A percentile compares a stretch with the other conserved stretches of the same genome.
Evolutionary conservation across 1,140 invertebrate genomes (phyloP).

Genomic region (Diorhabda sublineata): DNA sequence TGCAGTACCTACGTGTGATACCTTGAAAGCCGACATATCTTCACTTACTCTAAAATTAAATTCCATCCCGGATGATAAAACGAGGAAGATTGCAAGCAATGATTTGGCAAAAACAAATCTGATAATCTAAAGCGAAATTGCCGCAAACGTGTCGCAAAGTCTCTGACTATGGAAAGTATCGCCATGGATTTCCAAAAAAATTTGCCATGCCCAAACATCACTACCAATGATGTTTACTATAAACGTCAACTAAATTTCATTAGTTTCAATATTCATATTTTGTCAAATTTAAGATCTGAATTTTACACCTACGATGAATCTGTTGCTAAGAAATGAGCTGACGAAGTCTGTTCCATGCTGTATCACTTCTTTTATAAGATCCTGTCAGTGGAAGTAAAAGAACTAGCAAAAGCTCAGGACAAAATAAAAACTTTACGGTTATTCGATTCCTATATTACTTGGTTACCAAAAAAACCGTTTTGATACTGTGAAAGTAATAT

Average conservation of each 20-base stretch:
- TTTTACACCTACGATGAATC: no score
- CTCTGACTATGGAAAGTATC: slow-evolving; percentile 11
- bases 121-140: slow-evolving; percentile 14
- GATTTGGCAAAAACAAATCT: slow-evolving; percentile 10
- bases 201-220: slow-evolving; percentile 14
- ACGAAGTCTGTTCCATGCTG: slow-evolving; percentile 13
- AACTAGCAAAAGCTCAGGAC: slow-evolving; percentile 23
- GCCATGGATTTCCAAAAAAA: slow-evolving; percentile 10
- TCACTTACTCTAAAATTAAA: slow-evolving; percentile 20
- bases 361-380: slow-evolving; percentile 7
- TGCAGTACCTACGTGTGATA: not conserved
- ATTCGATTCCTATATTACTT: slow-evolving; percentile 29
- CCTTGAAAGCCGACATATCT: slow-evolving; percentile 17
- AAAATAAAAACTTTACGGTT: slow-evolving; percentile 29
- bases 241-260: slow-evolving; percentile 24
- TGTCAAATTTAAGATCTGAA: no score
- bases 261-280: slow-evolving; percentile 24
- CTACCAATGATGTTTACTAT: slow-evolving; percentile 14
- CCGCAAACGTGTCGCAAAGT: slow-evolving; percentile 13
- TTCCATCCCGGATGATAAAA: slow-evolving; percentile 9
- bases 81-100: slow-evolving; percentile 7
- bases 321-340: no score
- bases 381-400: slow-evolving; percentile 20
- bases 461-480: slow-evolving; percentile 8
- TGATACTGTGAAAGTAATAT: no score